Base-by-base conservation (phyloP, 2,888 invertebrate genomes). In the Plusia festucae region DNA sequence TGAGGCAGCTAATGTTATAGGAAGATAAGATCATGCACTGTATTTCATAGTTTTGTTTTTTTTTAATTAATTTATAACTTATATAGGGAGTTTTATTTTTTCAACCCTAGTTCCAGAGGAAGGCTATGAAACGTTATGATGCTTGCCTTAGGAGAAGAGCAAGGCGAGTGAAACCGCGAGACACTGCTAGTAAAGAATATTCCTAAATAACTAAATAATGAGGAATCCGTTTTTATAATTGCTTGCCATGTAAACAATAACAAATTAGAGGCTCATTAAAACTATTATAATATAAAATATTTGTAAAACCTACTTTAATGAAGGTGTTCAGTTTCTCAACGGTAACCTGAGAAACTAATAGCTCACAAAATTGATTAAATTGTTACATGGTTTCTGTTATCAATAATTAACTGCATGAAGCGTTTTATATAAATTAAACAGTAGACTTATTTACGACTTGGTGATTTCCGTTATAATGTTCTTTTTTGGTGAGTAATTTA, bases 401-500 rank as follows among this genome's bases (percentile, higher is more conserved):
- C 52, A 52, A 24, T 52, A 24, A 52, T 52, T 62, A 70, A 51
- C n/a, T 55, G 13, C 1, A 18, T 15, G 8, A 0, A 24, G 46
- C 49, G 16, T 59, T 62, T 70, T 57, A 70, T 74, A 56, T 56
- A 53, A 59, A 65, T 60, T 62, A 27, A 51, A 60, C 27, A 46
- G 40, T 34, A 61, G 49, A 46, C 27, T 46, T 27, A 46, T 44
- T 24, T 24, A 59, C 60, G 34, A 40, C 30, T 32, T 18, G 18
- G 18, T 53, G 13, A 30, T 15, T 51, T 66, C 51, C 18, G 30
- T 51, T 44, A 66, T 24, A 57, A 73, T 73, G 73, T 18, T 75
- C 53, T 11, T 62, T 49, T 52, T 32, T 62, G 70, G 73, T 73
- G n/a, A 73, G 73, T 66, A 53, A 46, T 53, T 34, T 32, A 22